These are phyloP conservation scores for Tetramorium bicarinatum DNA, from an alignment of 2,888 invertebrate species.

Conservation along the genomic window DNA sequence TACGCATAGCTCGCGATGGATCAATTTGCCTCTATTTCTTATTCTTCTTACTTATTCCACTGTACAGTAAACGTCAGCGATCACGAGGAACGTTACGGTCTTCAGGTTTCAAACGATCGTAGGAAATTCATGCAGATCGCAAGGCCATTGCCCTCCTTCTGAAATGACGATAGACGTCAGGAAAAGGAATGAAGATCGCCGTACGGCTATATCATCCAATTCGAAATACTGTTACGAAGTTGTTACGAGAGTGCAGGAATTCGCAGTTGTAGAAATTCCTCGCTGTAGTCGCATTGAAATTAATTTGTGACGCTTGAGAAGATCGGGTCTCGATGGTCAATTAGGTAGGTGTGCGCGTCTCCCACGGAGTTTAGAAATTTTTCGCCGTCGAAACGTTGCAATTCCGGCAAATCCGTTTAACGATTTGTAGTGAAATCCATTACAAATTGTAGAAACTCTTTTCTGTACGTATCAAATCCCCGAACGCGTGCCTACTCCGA, in stretches of 20 bases:
- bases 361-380: not conserved
- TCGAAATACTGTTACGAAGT: slow-evolving; percentile 35
- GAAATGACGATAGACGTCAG: slow-evolving; percentile 40
- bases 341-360: slow-evolving; percentile 2
- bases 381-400: not conserved
- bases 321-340: slow-evolving; percentile 32
- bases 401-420: slow-evolving; percentile 6
- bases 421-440: not conserved
- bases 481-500: not conserved
- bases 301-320: slow-evolving; percentile 35
- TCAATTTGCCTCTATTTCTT: slow-evolving; percentile 34
- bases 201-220: slow-evolving; percentile 25
- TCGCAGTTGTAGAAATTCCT: slow-evolving; percentile 20
- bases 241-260: slow-evolving; percentile 40
- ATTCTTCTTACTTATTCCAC: slow-evolving; percentile 36
- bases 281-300: not conserved
- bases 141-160: slow-evolving; percentile 45
- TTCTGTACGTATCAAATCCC: not conserved
- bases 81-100: slow-evolving; percentile 47
- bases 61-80: slow-evolving; percentile 27
- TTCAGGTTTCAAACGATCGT: slow-evolving; percentile 40
- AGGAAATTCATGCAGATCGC: slow-evolving; percentile 52
- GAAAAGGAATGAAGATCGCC: slow-evolving; percentile 33
- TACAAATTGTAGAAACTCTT: not conserved
- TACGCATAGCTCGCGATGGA: slow-evolving; percentile 26